Evolutionary conservation across 2,888 invertebrate species (phyloP).

Genomic region (Miltochrista miniata): DNA sequence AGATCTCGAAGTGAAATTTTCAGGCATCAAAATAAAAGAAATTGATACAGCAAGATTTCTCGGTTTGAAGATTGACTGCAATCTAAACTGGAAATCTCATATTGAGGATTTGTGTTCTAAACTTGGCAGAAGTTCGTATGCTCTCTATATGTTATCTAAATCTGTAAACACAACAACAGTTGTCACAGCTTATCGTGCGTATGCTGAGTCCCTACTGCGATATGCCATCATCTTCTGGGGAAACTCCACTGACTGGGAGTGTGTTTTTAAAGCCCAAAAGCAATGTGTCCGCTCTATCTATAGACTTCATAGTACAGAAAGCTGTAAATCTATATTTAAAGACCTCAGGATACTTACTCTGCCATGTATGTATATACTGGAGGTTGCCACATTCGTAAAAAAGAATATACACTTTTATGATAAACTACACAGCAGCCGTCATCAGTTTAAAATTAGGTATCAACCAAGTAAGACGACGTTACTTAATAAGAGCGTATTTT

Average conservation of each 20-base stretch:
- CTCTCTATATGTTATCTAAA: not conserved
- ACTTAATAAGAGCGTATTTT: too few relatives aligned
- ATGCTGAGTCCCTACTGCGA: not conserved
- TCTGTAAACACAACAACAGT: not conserved
- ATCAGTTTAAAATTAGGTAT: too few relatives aligned
- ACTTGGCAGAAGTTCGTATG: not conserved
- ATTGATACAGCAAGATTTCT: not conserved
- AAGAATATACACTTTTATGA: too few relatives aligned
- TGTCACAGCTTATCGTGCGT: not conserved
- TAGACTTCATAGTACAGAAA: not conserved
- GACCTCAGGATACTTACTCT: too few relatives aligned
- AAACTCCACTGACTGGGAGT: constrained; percentile 5
- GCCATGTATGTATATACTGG: too few relatives aligned
- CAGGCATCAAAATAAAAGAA: not conserved
- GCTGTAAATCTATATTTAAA: not conserved
- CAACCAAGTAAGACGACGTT: too few relatives aligned
- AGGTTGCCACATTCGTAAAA: too few relatives aligned
- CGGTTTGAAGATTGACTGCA: not conserved
- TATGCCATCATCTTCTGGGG: not conserved
- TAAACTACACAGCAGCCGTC: too few relatives aligned
- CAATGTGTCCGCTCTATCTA: not conserved
- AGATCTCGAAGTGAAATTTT: not conserved
- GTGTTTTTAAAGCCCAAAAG: not conserved
- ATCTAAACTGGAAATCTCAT: not conserved
- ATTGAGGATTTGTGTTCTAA: not conserved